Conservation (phyloP, 2,797 vertebrate species). For the Sebastes hubbsi region DNA sequence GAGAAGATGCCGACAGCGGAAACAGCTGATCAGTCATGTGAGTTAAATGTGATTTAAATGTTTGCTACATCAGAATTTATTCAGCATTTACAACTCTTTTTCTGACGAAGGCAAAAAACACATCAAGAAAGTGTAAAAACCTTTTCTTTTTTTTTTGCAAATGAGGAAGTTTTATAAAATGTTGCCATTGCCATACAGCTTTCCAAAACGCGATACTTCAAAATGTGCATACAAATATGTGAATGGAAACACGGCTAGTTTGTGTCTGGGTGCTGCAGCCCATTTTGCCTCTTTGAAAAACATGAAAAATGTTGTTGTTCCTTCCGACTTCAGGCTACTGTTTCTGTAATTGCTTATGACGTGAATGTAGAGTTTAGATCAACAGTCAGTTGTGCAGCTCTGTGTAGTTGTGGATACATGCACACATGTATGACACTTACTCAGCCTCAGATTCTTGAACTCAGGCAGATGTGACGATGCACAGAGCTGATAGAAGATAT, state of each 20-base stretch:
- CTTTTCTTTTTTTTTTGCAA: too few relatives aligned
- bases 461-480: slow-evolving; percentile 93
- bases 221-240: too few relatives aligned
- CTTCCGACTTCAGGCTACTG: background rate
- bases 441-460: slow-evolving; percentile 89
- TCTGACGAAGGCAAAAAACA: too few relatives aligned
- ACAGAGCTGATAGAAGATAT: slow-evolving; percentile 99
- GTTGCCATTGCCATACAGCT: too few relatives aligned
- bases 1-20: too few relatives aligned
- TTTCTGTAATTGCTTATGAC: background rate
- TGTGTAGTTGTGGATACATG: background rate
- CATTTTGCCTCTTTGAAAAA: background rate
- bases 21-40: too few relatives aligned
- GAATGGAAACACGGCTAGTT: background rate
- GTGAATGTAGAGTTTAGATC: background rate
- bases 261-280: background rate
- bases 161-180: too few relatives aligned
- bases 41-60: too few relatives aligned
- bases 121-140: too few relatives aligned
- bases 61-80: too few relatives aligned
- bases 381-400: background rate
- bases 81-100: too few relatives aligned
- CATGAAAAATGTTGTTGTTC: background rate
- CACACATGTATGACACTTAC: slow-evolving; percentile 70
- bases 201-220: too few relatives aligned